Evolutionary conservation across 2,113 vertebrate genomes (phyloP).

Genomic region (Calcarius ornatus): DNA sequence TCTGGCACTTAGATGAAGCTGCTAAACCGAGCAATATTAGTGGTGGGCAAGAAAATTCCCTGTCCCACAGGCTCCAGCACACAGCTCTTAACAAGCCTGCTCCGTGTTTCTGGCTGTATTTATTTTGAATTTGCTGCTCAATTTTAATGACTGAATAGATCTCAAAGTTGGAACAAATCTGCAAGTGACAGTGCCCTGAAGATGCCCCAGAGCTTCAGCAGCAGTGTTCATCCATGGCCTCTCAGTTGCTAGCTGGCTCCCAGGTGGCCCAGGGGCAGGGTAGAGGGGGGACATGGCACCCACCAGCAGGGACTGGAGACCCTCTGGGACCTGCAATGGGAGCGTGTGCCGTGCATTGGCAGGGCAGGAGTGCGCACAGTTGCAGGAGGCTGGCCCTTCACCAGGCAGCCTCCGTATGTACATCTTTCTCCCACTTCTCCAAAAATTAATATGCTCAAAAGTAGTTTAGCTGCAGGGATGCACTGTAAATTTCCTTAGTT

Average conservation of each 20-base stretch:
- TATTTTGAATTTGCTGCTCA: not conserved
- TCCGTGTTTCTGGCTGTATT: not conserved
- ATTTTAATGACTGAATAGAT: not conserved
- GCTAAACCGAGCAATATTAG: not conserved
- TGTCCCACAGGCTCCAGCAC: not conserved
- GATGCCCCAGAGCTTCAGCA: not conserved
- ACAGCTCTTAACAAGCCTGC: not conserved
- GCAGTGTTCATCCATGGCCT: not conserved
- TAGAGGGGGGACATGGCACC: not conserved
- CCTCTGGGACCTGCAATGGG: not conserved
- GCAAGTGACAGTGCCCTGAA: not conserved
- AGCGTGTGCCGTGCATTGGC: not conserved
- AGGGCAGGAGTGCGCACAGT: not conserved
- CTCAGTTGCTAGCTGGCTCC: fast-evolving
- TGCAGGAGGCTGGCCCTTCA: not conserved
- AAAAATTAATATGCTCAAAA: not conserved
- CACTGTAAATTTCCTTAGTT: slow-evolving; percentile 13
- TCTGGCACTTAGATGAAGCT: not conserved
- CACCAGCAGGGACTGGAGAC: not conserved
- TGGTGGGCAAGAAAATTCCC: not conserved
- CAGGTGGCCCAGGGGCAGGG: fast-evolving
- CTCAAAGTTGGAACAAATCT: not conserved
- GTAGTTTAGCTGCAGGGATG: not conserved
- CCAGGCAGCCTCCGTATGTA: not conserved
- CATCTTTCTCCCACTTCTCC: not conserved